Evolutionary conservation across 2,113 vertebrate species (phyloP).

Genomic region (Nematolebias whitei): DNA sequence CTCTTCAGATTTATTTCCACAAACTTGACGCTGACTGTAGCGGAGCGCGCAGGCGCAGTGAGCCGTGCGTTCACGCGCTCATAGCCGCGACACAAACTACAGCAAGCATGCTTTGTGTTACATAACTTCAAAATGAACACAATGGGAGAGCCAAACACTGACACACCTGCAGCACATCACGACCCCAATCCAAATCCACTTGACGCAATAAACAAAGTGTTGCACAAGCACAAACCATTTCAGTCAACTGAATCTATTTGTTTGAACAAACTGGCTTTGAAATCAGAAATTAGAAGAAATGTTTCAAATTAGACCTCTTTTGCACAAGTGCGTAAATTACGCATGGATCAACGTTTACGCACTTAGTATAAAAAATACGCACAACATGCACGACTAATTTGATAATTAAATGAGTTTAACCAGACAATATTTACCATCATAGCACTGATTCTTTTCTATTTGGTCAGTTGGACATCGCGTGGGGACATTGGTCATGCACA

Average conservation of each 20-base stretch:
- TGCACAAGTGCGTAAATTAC: constrained; percentile 22
- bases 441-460: too few species aligned
- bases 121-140: constrained; percentile 9
- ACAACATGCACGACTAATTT: neutral
- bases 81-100: too few species aligned
- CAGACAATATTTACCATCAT: too few species aligned
- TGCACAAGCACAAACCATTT: neutral
- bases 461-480: neutral
- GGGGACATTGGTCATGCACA: neutral
- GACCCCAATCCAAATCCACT: neutral
- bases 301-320: too few species aligned
- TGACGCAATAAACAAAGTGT: neutral
- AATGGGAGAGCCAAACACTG: neutral
- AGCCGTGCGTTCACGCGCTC: neutral
- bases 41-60: neutral
- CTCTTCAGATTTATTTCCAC: neutral
- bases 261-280: neutral
- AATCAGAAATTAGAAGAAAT: too few species aligned
- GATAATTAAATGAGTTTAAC: too few species aligned
- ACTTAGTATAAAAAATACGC: neutral
- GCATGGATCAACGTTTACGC: constrained; percentile 5
- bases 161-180: constrained; percentile 15
- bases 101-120: constrained; percentile 4
- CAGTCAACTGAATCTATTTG: neutral
- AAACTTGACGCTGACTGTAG: neutral